Percentiles rank a stretch among this genome's conserved stretches.
phyloP scores from a whole-genome alignment of 2,888 invertebrate genomes.

The Acanthosepion esculentum region DNA sequence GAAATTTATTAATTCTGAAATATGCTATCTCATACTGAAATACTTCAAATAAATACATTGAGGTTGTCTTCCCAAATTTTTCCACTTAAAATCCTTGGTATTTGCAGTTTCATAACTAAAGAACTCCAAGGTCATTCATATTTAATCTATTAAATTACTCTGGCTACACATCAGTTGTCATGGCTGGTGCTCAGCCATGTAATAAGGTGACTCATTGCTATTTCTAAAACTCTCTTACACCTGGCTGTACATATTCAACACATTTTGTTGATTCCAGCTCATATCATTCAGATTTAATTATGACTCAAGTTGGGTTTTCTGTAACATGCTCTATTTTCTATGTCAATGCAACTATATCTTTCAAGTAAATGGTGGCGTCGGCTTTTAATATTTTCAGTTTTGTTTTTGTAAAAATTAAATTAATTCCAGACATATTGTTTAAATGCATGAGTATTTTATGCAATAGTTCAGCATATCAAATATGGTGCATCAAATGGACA shows the following conservation, averaged over 20 bases:
- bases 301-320: not conserved
- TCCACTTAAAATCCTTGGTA: no score
- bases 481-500: not conserved
- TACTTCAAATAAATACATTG: no score
- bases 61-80: no score
- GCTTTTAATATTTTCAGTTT: not conserved
- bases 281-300: not conserved
- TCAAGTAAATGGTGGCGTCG: not conserved
- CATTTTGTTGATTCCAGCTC: not conserved
- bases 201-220: not conserved
- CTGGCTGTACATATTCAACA: conserved; percentile 17
- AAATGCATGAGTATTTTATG: not conserved
- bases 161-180: not conserved
- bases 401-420: not conserved
- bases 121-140: conserved; percentile 6
- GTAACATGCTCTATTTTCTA: not conserved
- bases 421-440: not conserved
- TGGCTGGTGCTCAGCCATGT: not conserved
- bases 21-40: no score
- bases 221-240: conserved; percentile 11
- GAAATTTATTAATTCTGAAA: no score
- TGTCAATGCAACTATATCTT: not conserved
- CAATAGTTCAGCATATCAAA: not conserved
- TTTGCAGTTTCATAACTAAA: not conserved
- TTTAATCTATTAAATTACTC: not conserved